A percentile compares a stretch with the other conserved stretches of the same genome.
phyloP scores from a whole-genome alignment of 2,113 vertebrate genomes.

The Corythaeola cristata region DNA sequence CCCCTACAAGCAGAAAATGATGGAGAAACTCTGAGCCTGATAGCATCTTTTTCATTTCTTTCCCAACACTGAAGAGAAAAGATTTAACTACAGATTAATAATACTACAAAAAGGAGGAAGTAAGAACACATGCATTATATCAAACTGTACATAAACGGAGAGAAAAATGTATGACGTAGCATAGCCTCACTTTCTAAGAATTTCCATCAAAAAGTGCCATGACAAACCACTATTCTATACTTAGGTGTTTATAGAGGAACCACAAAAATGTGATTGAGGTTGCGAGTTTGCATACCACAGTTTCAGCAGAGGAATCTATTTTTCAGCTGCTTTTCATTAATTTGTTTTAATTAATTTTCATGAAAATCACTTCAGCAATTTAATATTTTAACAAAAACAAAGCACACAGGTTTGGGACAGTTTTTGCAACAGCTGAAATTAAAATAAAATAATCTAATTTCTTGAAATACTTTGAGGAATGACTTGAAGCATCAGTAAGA shows the following conservation, averaged over 20 bases:
- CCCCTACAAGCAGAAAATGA: not conserved
- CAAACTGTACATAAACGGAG: not conserved
- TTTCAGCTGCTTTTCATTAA: slow-evolving; percentile 14
- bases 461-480: not conserved
- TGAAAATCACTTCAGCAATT: not conserved
- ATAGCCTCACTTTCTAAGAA: not conserved
- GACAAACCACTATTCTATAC: slow-evolving; percentile 27
- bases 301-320: not conserved
- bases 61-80: not conserved
- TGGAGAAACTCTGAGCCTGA: not conserved
- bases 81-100: not conserved
- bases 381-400: not conserved
- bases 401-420: not conserved
- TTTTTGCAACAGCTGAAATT: not conserved
- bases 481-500: not conserved
- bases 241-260: slow-evolving; percentile 34
- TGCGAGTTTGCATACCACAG: slow-evolving; percentile 25
- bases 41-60: not conserved
- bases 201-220: not conserved
- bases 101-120: not conserved
- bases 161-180: not conserved
- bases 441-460: not conserved
- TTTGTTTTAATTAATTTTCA: slow-evolving; percentile 41
- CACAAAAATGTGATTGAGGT: slow-evolving; percentile 31
- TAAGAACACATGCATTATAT: not conserved